phyloP scores from a whole-genome alignment of 2,888 invertebrate genomes.

The Ormyrus pomaceus region DNA sequence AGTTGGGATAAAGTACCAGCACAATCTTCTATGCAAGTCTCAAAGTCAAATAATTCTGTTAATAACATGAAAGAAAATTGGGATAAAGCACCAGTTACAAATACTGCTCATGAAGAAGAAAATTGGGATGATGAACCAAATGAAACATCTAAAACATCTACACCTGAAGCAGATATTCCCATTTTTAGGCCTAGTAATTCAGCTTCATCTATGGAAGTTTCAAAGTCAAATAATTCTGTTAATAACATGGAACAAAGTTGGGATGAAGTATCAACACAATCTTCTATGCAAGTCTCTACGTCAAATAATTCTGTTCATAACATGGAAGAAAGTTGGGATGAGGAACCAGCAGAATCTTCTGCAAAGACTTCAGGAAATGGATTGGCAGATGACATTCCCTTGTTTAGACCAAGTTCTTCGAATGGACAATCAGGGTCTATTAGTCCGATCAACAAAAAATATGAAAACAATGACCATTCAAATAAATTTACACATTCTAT shows the following conservation, averaged over 20 bases:
- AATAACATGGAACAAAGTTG: not conserved
- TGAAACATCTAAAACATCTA: not conserved
- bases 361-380: constrained; percentile 34
- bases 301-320: constrained; percentile 7
- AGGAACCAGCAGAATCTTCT: constrained; percentile 16
- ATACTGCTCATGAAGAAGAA: constrained; percentile 23
- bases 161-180: constrained; percentile 4
- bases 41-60: not conserved
- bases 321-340: constrained; percentile 50
- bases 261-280: too few relatives aligned
- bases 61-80: not conserved
- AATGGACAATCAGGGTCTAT: constrained; percentile 22
- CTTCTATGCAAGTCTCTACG: too few relatives aligned
- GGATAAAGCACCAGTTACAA: not conserved
- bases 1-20: not conserved
- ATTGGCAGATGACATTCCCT: constrained; percentile 27
- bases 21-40: not conserved
- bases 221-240: not conserved
- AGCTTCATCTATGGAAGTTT: not conserved
- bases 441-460: constrained; percentile 41
- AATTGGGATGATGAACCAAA: constrained; percentile 40
- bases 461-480: constrained; percentile 46
- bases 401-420: constrained; percentile 19
- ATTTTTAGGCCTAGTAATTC: constrained; percentile 13
- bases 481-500: constrained; percentile 34